Base-by-base conservation (phyloP, 2,113 vertebrate genomes). In the Saccopteryx leptura region DNA sequence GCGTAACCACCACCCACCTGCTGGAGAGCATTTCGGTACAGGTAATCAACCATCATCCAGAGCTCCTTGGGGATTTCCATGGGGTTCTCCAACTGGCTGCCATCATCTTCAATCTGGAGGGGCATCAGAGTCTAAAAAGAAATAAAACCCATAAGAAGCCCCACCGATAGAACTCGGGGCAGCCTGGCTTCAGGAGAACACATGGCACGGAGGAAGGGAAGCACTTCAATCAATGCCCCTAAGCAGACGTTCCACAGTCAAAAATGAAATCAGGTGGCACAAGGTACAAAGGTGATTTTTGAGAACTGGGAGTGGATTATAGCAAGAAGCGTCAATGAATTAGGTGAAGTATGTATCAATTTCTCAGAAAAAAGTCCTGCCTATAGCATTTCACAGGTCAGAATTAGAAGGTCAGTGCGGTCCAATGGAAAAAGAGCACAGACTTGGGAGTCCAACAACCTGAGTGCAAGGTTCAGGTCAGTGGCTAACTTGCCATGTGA, bases 11-110 rank as follows among this genome's bases (percentile, higher is more conserved):
- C 83, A 98, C 99, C 96, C 46, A 99, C 99, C 99, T 99, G 99
- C 97, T 99, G 99, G 89, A 98, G 96, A 93, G 99, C 99, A 48
- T 98, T 99, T 93, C 98, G 99, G 60, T 99, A 99, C 75, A 99
- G 97, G 98, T 99, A 99, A 97, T 99, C 99, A 95, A 99, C 99
- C 99, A 99, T 99, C 99, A 99, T 99, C 99, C 99, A 99, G 86
- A 99, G 98, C 89, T 99, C 99, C 97, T 99, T 99, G 6, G 99
- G 99, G 90, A 99, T 99, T 68, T 99, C 98, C 92, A 99, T 97
- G n/a, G 99, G 99, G 68, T 98, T 99, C 69, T 99, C 99, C 84
- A 75, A 61, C 68, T 96, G 92, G 91, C 66, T 83, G 71, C 84
- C 97, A 28, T 94, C 75, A 31, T 98, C 97, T 8, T 97, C 97